Evolutionary conservation across 2,888 invertebrate genomes (phyloP), one percentile per base, ranked within the genome.

Genomic region (Leptopterna dolabrata): DNA sequence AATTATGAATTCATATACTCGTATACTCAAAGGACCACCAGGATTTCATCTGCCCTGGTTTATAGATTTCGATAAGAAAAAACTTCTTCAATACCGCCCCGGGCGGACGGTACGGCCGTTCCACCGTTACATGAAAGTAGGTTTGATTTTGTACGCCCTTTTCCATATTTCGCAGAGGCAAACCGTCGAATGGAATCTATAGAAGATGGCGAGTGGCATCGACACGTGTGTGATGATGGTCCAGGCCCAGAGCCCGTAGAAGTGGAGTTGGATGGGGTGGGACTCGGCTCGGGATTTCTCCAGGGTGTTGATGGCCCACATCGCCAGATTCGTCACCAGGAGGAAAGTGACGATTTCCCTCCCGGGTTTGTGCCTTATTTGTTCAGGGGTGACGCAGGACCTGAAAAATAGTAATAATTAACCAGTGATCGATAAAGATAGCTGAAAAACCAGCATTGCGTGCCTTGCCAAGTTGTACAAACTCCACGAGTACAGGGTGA

Each of bases 91-190:
- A 63, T 63, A 63, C 63, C 63, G 63, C 63, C 63, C 63, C 24
- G 63, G 24, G 2, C 63, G 24, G 27, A 27, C 63, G 36, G 70
- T 45, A 71, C 43, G 70, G 24, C 19, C n/a, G 24, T 73, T 47
- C 85, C 85, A 85, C 85, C 30, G 43, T 88, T 87, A 96, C 96
- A 96, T 96, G 91, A 96, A 96, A 91, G 96, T 95, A 0, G 96
- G 96, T 91, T 97, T 97, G 91, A 96, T 95, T 93, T 98, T 98
- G 92, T 98, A 98, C 9, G 98, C 97, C 90, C 96, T 94, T 92
- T 98, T 98, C 98, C 98, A 98, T 91, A 98, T 97, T 92, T 98
- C 98, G 92, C 98, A 98, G 88, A 98, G 93, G 91, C 98, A 98
- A 0, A 98, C 98, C 0, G 98, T 97, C 71, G 97, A 97, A 91